phyloP scores from a whole-genome alignment of 2,113 vertebrate species.

The Aleadryas rufinucha region DNA sequence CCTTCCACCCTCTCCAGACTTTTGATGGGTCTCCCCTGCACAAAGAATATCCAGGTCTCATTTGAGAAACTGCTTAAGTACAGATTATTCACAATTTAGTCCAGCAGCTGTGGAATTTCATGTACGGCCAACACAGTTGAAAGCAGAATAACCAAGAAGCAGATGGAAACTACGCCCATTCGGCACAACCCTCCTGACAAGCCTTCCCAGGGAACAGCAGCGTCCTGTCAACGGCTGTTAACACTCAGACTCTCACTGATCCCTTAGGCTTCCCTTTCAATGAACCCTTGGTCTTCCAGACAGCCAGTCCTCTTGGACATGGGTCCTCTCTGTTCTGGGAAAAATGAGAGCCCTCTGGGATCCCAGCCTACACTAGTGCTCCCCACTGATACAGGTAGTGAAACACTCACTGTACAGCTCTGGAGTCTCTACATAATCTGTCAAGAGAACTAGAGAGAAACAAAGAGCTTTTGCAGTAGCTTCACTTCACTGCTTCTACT shows the following conservation, averaged over 20 bases:
- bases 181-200: background rate
- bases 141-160: background rate
- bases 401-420: background rate
- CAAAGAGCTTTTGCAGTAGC: background rate
- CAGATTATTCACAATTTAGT: background rate
- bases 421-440: background rate
- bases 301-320: background rate
- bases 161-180: background rate
- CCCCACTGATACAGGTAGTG: background rate
- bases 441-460: background rate
- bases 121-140: fast-evolving
- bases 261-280: fast-evolving
- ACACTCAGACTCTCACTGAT: background rate
- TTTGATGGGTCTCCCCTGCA: background rate
- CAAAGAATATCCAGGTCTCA: background rate
- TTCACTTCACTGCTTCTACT: background rate
- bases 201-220: background rate
- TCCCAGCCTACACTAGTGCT: background rate
- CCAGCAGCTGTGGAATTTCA: background rate
- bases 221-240: background rate
- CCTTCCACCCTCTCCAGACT: background rate
- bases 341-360: background rate
- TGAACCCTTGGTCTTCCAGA: background rate
- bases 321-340: background rate
- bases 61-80: background rate